Evolutionary conservation across 2,797 vertebrate genomes (phyloP), one percentile per base, ranked within the genome.

Genomic region (Pogonophryne albipinna): DNA sequence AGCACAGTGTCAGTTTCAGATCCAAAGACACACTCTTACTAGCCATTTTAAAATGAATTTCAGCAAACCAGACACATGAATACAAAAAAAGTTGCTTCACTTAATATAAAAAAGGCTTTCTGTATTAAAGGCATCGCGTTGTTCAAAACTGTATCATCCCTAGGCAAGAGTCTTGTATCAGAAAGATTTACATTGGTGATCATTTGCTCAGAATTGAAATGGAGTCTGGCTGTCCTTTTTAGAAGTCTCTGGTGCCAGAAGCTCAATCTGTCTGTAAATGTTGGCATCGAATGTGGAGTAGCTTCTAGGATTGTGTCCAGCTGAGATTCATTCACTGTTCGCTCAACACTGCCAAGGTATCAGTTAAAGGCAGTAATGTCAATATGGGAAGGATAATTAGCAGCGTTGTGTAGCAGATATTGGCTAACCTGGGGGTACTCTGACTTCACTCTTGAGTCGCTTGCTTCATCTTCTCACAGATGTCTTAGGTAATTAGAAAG

Each of bases 291-390:
- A 81, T 56, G 66, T 65, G 64, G 86, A 83, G 75, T 76, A 76
- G 74, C 70, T 82, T 83, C 74, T 59, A 74, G 75, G 88, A 86
- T 50, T 23, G 55, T 42, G 74, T 87, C 86, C 87, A 90, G 80
- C 72, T 76, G 71, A 84, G 69, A 87, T 73, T 81, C 76, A 58
- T 71, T 65, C 80, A 71, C 69, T 16, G 53, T 89, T 80, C 1
- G 76, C 88, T 78, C 80, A 83, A 67, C 86, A 88, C 90, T 91
- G 91, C 91, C 90, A 91, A 84, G 76, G 80, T 86, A 88, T 87
- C 74, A 71, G 80, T 87, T 74, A 78, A 86, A 79, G 83, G 85
- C 90, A 88, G 84, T 76, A 52, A 71, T 13, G 70, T 90, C 86
- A 82, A 87, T 87, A 90, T 63, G 57, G 78, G 76, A 86, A 78